These are phyloP conservation scores for Corythucha ciliata DNA, from an alignment of 2,888 invertebrate species.

Conservation along the genomic window DNA sequence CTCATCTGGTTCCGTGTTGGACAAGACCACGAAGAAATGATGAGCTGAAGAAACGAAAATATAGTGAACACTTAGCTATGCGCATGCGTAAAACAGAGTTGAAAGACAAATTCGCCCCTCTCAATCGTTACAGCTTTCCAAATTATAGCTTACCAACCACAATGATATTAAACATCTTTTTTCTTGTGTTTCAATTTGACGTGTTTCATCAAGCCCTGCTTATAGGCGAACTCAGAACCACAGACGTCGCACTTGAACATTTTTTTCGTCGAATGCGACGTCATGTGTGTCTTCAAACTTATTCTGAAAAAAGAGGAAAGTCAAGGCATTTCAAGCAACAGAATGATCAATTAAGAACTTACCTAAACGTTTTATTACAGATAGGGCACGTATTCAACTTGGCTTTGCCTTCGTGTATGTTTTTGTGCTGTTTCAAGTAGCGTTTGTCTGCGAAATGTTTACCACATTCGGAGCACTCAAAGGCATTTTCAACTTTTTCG, in stretches of 20 bases:
- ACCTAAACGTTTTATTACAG: constrained; percentile 35
- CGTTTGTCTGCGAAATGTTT: constrained; percentile 34
- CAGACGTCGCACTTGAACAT: constrained; percentile 35
- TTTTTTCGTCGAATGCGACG: constrained; percentile 35
- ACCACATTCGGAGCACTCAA: constrained; percentile 35
- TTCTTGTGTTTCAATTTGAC: constrained; percentile 24
- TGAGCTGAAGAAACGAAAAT: too few species aligned
- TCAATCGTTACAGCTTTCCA: too few species aligned
- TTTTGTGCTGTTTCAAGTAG: constrained; percentile 31
- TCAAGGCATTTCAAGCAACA: too few species aligned
- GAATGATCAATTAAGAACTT: too few species aligned
- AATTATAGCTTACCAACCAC: too few species aligned
- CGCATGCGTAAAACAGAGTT: too few species aligned
- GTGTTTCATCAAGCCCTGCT: constrained; percentile 25
- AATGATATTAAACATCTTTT: too few species aligned
- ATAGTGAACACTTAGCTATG: too few species aligned
- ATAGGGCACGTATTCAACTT: constrained; percentile 32
- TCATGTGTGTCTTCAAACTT: constrained; percentile 36
- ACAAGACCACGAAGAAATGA: too few species aligned
- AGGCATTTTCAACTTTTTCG: too few species aligned
- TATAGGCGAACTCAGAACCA: constrained; percentile 23
- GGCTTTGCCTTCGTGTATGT: constrained; percentile 27
- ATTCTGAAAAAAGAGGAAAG: constrained; percentile 27
- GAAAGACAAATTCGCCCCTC: too few species aligned
- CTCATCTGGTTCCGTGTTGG: too few species aligned